These are phyloP conservation scores for Ispidina picta DNA, from an alignment of 2,797 vertebrate species.

Conservation along the genomic window DNA sequence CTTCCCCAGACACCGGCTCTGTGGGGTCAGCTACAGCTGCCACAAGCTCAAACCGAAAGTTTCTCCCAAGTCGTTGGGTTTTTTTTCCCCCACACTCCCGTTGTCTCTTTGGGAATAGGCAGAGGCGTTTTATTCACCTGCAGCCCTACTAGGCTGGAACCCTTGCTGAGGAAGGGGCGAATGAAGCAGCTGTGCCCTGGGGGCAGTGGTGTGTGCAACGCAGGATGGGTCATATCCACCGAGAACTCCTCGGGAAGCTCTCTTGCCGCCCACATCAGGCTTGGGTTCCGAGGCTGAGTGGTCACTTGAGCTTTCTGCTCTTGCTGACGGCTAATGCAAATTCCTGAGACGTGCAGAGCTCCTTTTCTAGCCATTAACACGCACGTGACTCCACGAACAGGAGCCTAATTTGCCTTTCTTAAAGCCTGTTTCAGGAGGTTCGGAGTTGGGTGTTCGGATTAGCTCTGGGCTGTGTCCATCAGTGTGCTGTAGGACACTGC, in stretches of 20 bases:
- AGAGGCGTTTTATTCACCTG: not conserved
- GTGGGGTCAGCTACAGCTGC: not conserved
- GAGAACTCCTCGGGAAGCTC: not conserved
- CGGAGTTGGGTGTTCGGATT: constrained; percentile 6
- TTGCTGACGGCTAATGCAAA: not conserved
- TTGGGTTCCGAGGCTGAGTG: not conserved
- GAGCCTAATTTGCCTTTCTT: constrained; percentile 35
- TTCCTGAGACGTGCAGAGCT: not conserved
- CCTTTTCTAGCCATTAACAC: constrained; percentile 1
- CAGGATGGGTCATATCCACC: not conserved
- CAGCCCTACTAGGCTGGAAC: not conserved
- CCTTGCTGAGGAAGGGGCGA: not conserved
- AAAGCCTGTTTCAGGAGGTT: not conserved
- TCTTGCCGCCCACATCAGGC: not conserved
- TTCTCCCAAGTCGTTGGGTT: not conserved
- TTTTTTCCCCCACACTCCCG: not conserved
- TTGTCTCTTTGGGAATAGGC: not conserved
- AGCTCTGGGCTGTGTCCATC: not conserved
- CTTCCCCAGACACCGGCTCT: not conserved
- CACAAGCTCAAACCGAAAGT: not conserved
- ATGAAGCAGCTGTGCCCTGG: not conserved
- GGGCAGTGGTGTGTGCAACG: not conserved
- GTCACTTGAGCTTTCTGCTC: not conserved
- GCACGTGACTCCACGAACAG: not conserved
- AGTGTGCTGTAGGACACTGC: not conserved